Percentiles rank a stretch among this genome's conserved stretches.
These are phyloP conservation scores for Hormaphis cornu DNA, from an alignment of 1,140 invertebrate genomes.

Conservation along the genomic window DNA sequence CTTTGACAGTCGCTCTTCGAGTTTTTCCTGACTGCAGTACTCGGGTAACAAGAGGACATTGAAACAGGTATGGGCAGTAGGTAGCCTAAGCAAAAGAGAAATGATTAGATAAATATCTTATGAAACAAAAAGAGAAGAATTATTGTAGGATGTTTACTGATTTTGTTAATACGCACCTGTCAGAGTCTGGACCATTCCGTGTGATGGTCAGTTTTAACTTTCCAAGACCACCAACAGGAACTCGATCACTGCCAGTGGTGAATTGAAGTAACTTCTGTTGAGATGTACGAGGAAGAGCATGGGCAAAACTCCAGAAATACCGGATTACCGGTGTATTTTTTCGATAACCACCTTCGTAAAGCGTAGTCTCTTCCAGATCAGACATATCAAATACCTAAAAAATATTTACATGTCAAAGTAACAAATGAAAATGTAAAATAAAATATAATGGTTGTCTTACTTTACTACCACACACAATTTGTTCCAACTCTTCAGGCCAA, in stretches of 20 bases:
- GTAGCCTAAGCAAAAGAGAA: constrained; percentile 48
- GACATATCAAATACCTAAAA: constrained; percentile 70
- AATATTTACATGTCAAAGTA: not conserved
- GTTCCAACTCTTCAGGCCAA: constrained; percentile 86
- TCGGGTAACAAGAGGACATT: constrained; percentile 88
- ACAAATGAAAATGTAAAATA: not conserved
- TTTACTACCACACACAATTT: constrained; percentile 71
- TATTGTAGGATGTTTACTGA: not conserved
- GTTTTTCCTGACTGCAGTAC: constrained; percentile 71
- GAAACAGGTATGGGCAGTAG: constrained; percentile 89
- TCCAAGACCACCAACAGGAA: constrained; percentile 86
- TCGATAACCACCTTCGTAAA: constrained; percentile 88
- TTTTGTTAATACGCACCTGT: constrained; percentile 45
- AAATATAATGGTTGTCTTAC: constrained; percentile 36
- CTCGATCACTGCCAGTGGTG: constrained; percentile 82
- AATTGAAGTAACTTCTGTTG: constrained; percentile 89
- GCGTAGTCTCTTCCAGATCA: constrained; percentile 78
- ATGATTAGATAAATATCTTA: constrained; percentile 16
- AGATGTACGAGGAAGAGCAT: constrained; percentile 66
- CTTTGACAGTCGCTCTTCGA: constrained; percentile 76
- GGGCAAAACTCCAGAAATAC: constrained; percentile 93
- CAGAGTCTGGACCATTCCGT: constrained; percentile 66
- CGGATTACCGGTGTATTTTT: constrained; percentile 71
- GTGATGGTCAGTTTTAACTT: constrained; percentile 75
- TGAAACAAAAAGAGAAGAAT: not conserved